These are phyloP conservation scores for Argyrosomus japonicus DNA, from an alignment of 2,113 vertebrate species.

Conservation along the genomic window DNA sequence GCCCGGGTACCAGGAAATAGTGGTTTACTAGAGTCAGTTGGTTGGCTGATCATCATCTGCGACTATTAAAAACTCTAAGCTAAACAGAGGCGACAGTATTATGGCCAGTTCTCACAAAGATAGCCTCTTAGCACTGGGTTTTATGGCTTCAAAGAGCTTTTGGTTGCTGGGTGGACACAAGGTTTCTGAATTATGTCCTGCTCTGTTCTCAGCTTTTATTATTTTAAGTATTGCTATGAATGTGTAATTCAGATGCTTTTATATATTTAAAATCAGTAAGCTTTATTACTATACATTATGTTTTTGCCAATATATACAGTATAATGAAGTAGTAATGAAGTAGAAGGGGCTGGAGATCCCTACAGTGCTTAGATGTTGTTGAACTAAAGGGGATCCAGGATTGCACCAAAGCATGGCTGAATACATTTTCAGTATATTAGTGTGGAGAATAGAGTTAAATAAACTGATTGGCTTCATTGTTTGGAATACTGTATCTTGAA, in stretches of 20 bases:
- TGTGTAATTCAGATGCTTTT: neutral
- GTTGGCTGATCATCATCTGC: slow-evolving; percentile 47
- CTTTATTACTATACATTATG: neutral
- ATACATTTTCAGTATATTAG: neutral
- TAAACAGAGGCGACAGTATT: slow-evolving; percentile 66
- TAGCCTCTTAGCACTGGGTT: slow-evolving; percentile 50
- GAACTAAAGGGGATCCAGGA: neutral
- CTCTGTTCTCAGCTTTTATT: slow-evolving; percentile 6
- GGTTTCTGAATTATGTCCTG: slow-evolving; percentile 40
- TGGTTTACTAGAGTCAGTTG: slow-evolving; percentile 42
- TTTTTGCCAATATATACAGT: neutral
- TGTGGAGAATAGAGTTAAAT: slow-evolving; percentile 2
- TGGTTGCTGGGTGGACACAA: slow-evolving; percentile 64
- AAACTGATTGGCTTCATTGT: neutral
- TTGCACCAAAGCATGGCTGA: neutral
- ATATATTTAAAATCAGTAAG: too few relatives aligned
- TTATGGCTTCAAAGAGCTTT: slow-evolving; percentile 68
- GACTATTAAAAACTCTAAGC: slow-evolving; percentile 64
- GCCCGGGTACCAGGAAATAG: slow-evolving; percentile 49
- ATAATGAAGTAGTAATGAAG: too few relatives aligned
- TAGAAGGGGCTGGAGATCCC: too few relatives aligned
- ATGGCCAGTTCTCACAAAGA: slow-evolving; percentile 72
- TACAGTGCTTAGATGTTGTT: neutral
- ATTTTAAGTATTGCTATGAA: slow-evolving; percentile 15
- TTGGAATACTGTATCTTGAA: neutral